phyloP scores from a whole-genome alignment of 2,113 vertebrate genomes.

The Cyphomyrus plagiostoma region DNA sequence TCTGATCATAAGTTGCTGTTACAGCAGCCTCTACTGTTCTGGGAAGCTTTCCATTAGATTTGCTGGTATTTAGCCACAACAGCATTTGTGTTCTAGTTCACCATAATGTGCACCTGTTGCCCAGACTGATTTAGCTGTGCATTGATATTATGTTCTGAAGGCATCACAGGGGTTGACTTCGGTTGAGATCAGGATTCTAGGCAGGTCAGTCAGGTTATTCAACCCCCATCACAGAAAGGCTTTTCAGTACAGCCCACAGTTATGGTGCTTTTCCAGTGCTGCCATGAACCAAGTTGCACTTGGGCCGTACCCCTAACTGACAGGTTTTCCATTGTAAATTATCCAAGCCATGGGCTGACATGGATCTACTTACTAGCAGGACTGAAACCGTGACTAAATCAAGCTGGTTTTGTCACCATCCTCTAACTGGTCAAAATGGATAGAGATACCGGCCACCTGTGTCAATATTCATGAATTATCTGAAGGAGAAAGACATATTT shows the following conservation, averaged over 20 bases:
- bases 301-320: not conserved
- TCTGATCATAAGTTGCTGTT: not conserved
- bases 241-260: no score
- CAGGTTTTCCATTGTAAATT: not conserved
- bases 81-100: not conserved
- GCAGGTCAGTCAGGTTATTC: not conserved
- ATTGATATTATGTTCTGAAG: not conserved
- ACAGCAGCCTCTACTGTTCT: not conserved
- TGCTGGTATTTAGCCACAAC: not conserved
- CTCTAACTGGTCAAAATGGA: not conserved
- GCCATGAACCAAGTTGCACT: not conserved
- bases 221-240: not conserved
- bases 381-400: not conserved
- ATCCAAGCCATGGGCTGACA: not conserved
- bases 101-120: not conserved
- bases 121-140: not conserved
- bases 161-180: not conserved
- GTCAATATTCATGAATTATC: not conserved
- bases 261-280: not conserved
- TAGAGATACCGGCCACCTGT: not conserved
- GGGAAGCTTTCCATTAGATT: not conserved
- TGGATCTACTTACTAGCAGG: not conserved
- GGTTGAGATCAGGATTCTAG: not conserved
- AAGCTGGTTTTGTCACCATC: not conserved
- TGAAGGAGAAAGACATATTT: not conserved